Evolutionary conservation across 2,888 invertebrate species (phyloP).

Genomic region (Sepioteuthis lessoniana): DNA sequence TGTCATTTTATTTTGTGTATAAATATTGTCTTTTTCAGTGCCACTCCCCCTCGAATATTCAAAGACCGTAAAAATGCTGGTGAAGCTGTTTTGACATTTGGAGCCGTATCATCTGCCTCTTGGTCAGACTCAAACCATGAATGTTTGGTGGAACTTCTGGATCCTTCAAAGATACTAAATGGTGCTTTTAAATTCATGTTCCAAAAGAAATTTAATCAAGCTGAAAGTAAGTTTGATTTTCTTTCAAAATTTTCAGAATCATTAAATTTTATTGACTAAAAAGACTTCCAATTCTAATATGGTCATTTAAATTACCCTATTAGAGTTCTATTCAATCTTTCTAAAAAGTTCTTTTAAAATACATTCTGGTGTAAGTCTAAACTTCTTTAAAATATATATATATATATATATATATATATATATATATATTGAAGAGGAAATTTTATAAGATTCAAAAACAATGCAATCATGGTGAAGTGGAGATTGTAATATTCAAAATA

Average conservation of each 20-base stretch:
- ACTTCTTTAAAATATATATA: no score
- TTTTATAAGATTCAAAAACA: no score
- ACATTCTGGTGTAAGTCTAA: no score
- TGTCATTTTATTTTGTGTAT: no score
- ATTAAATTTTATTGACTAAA: not conserved
- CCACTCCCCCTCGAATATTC: slow-evolving; percentile 75
- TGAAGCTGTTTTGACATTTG: slow-evolving; percentile 78
- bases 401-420: no score
- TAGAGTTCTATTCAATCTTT: no score
- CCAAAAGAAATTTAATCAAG: slow-evolving; percentile 77
- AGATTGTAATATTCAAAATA: not conserved
- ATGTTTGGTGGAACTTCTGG: slow-evolving; percentile 57
- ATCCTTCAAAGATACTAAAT: slow-evolving; percentile 53
- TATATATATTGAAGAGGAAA: no score
- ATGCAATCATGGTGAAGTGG: not conserved
- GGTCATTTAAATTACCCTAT: no score
- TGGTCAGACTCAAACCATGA: slow-evolving; percentile 62
- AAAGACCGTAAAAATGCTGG: slow-evolving; percentile 78
- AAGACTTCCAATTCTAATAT: no score
- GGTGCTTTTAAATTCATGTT: slow-evolving; percentile 77
- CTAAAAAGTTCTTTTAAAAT: no score
- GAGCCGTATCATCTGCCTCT: slow-evolving; percentile 58
- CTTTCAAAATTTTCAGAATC: not conserved
- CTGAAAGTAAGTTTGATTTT: slow-evolving; percentile 64
- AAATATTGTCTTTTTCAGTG: slow-evolving; percentile 60